Conservation (phyloP, 2,113 vertebrate species). For the Heliornis fulica region DNA sequence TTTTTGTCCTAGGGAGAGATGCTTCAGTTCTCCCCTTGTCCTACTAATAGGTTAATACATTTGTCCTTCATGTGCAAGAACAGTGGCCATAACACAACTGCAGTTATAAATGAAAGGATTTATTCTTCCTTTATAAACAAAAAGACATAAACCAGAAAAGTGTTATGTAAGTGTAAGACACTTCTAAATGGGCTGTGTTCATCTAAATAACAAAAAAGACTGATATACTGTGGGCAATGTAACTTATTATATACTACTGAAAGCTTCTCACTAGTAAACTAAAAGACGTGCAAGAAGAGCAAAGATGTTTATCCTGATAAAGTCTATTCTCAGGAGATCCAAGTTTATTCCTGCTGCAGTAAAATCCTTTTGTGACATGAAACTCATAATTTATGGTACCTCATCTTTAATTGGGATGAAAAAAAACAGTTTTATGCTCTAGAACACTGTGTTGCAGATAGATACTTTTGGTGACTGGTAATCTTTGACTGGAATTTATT, state of each 20-base stretch:
- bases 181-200: not conserved
- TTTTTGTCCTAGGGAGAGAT: not conserved
- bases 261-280: not conserved
- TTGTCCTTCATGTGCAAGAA: not conserved
- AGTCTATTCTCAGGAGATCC: not conserved
- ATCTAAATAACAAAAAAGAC: not conserved
- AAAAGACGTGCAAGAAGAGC: not conserved
- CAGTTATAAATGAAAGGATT: not conserved
- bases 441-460: not conserved
- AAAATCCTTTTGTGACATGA: not conserved
- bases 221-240: not conserved
- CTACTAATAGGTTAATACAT: not conserved
- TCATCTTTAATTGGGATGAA: not conserved
- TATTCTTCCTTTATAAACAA: not conserved
- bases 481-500: not conserved
- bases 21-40: not conserved
- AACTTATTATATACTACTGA: not conserved
- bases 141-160: not conserved
- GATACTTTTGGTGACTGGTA: not conserved
- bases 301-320: not conserved
- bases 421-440: not conserved
- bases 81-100: fast-evolving
- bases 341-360: not conserved
- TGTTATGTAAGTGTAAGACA: not conserved
- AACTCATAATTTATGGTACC: not conserved